phyloP scores from a whole-genome alignment of 2,113 vertebrate species.

The Dicaeum eximium region DNA sequence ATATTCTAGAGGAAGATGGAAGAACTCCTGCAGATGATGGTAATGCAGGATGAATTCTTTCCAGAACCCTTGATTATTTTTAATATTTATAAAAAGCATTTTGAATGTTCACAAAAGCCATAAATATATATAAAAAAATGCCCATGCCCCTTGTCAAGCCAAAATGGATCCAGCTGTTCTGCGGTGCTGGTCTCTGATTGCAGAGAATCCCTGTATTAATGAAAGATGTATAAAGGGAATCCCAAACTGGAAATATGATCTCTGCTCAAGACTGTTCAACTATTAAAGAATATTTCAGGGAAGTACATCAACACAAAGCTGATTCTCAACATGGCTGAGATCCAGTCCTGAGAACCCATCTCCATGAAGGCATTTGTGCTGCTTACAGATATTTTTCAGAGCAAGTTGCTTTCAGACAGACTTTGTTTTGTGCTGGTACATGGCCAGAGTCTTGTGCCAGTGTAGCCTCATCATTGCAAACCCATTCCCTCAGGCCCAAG shows the following conservation, averaged over 20 bases:
- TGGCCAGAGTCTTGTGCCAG: background rate
- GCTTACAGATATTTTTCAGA: background rate
- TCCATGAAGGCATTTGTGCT: background rate
- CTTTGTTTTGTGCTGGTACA: background rate
- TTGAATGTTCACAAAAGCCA: slow-evolving; percentile 18
- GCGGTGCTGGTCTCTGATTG: slow-evolving; percentile 33
- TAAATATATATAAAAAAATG: slow-evolving; percentile 52
- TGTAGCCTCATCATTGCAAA: background rate
- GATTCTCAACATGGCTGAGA: background rate
- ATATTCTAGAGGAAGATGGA: slow-evolving; percentile 50
- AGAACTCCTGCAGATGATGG: slow-evolving; percentile 51
- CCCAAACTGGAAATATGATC: slow-evolving; percentile 56
- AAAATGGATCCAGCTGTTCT: slow-evolving; percentile 64
- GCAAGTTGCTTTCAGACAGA: background rate
- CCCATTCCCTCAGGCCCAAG: background rate
- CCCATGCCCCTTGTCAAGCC: slow-evolving; percentile 54
- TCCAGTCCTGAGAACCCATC: background rate
- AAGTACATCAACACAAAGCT: background rate
- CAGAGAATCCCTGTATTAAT: slow-evolving; percentile 52
- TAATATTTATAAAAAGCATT: slow-evolving; percentile 57
- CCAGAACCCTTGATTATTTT: slow-evolving; percentile 56
- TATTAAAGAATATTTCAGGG: slow-evolving; percentile 7
- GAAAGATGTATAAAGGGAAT: slow-evolving; percentile 55
- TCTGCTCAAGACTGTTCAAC: slow-evolving; percentile 17
- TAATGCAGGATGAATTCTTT: slow-evolving; percentile 50